Evolutionary conservation across 1,140 invertebrate species (phyloP).

Genomic region (Melanaphis sacchari): DNA sequence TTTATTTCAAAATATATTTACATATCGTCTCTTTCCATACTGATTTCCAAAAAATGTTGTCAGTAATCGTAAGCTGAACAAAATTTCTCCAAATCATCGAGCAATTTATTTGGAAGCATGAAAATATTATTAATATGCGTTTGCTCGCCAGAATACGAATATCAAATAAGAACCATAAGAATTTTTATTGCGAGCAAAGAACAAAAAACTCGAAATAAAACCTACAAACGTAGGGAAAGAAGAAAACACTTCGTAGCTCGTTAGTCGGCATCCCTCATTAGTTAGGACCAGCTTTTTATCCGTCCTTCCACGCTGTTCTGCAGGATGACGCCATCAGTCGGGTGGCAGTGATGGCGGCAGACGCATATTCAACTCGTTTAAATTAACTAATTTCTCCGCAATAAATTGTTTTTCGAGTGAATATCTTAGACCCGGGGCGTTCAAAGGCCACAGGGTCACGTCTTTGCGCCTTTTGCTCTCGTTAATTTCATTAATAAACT

Average conservation of each 20-base stretch:
- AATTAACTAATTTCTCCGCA: slow-evolving; percentile 48
- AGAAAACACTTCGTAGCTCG: slow-evolving; percentile 25
- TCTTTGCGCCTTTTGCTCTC: slow-evolving; percentile 17
- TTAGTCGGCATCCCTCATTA: slow-evolving; percentile 30
- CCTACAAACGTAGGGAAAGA: not conserved
- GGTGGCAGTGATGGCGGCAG: not conserved
- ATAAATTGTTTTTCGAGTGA: slow-evolving; percentile 34
- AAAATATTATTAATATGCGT: not conserved
- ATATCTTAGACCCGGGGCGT: slow-evolving; percentile 19
- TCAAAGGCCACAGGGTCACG: slow-evolving; percentile 45
- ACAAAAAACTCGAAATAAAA: slow-evolving; percentile 8
- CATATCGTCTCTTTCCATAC: not conserved
- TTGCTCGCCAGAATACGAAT: not conserved
- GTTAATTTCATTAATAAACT: slow-evolving; percentile 45
- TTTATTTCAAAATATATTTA: not conserved
- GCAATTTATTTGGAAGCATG: not conserved
- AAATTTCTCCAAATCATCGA: not conserved
- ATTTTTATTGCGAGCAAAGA: not conserved
- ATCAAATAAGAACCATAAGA: not conserved
- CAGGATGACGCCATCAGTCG: not conserved
- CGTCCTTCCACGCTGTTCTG: not conserved
- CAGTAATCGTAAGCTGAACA: not conserved
- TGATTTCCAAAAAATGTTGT: not conserved
- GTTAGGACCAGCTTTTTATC: not conserved
- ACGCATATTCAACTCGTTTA: slow-evolving; percentile 34